Evolutionary conservation across 1,140 invertebrate genomes (phyloP).

Genomic region (Drosophila tsacasi): DNA sequence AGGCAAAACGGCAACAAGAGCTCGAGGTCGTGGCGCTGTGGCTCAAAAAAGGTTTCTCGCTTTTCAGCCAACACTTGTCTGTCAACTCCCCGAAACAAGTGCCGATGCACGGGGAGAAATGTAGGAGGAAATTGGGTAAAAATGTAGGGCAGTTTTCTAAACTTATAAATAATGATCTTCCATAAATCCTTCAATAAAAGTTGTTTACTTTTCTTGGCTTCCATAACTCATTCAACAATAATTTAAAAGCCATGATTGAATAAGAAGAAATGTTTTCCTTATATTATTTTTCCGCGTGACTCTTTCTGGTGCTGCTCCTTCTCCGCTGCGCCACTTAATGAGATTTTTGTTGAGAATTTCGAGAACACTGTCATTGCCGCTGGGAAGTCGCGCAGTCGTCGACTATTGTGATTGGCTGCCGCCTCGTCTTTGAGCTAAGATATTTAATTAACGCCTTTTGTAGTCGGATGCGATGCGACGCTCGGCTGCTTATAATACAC

Average conservation of each 20-base stretch:
- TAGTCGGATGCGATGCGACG: conserved; percentile 38
- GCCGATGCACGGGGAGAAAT: conserved; percentile 3
- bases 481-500: conserved; percentile 31
- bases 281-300: conserved; percentile 13
- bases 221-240: neutral
- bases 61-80: conserved; percentile 23
- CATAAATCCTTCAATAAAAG: too few species aligned
- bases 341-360: conserved; percentile 75
- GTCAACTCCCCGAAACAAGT: conserved; percentile 8
- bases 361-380: conserved; percentile 43
- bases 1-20: conserved; percentile 64
- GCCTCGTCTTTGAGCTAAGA: conserved; percentile 71
- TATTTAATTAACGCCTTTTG: conserved; percentile 82
- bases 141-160: neutral
- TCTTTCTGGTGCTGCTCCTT: conserved; percentile 13
- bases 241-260: neutral
- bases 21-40: conserved; percentile 6
- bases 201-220: too few species aligned
- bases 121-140: neutral
- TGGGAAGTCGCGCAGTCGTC: conserved; percentile 30
- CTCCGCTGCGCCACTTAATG: conserved; percentile 60
- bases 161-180: too few species aligned
- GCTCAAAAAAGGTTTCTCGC: conserved; percentile 20
- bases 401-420: conserved; percentile 63
- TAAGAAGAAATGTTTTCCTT: neutral